phyloP scores from a whole-genome alignment of 1,140 invertebrate species.

The Danaus melanippus region DNA sequence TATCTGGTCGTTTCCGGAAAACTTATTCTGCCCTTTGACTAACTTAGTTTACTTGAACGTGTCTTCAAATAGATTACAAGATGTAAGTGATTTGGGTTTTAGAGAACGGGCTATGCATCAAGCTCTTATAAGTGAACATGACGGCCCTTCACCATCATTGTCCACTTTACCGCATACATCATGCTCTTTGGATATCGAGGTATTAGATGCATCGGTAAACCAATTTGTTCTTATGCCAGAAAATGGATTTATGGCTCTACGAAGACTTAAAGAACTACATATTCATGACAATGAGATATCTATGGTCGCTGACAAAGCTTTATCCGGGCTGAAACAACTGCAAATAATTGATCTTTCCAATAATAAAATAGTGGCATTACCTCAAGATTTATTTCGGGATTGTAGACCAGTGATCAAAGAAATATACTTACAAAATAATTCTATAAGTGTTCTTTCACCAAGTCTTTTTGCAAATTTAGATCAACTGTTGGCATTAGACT shows the following conservation, averaged over 20 bases:
- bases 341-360: slow-evolving; percentile 88
- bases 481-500: slow-evolving; percentile 87
- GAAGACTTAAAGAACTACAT: slow-evolving; percentile 82
- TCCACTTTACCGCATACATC: slow-evolving; percentile 63
- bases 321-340: slow-evolving; percentile 83
- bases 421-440: slow-evolving; percentile 91
- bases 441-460: slow-evolving; percentile 84
- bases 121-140: slow-evolving; percentile 76
- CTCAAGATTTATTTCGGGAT: slow-evolving; percentile 87
- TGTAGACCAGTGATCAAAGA: slow-evolving; percentile 84
- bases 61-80: slow-evolving; percentile 87
- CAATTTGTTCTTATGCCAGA: slow-evolving; percentile 86
- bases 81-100: slow-evolving; percentile 86
- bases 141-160: slow-evolving; percentile 52
- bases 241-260: slow-evolving; percentile 83
- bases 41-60: slow-evolving; percentile 85
- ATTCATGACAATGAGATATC: slow-evolving; percentile 89
- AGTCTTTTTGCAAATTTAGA: slow-evolving; percentile 87
- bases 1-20: slow-evolving; percentile 89
- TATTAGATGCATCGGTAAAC: slow-evolving; percentile 88
- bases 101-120: slow-evolving; percentile 74
- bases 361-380: slow-evolving; percentile 89
- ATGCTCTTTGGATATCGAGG: slow-evolving; percentile 85
- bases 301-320: slow-evolving; percentile 85
- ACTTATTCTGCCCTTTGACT: slow-evolving; percentile 85